phyloP scores from a whole-genome alignment of 2,113 vertebrate species.

The Mus spicilegus region DNA sequence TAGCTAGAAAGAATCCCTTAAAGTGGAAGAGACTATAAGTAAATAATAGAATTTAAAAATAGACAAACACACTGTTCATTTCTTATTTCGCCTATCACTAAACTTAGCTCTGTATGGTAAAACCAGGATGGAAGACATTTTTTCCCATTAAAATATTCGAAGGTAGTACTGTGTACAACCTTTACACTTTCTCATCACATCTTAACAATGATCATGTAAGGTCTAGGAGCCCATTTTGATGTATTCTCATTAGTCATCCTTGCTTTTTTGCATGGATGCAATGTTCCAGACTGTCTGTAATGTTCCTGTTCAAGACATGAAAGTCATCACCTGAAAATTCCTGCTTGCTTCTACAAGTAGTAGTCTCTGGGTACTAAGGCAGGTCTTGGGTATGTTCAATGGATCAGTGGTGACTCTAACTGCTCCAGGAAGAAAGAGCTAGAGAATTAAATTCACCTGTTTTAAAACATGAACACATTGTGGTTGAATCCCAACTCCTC shows the following conservation, averaged over 20 bases:
- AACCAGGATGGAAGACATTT: too few species aligned
- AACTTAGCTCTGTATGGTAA: too few species aligned
- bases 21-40: too few species aligned
- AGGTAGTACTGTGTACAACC: too few species aligned
- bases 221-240: neutral
- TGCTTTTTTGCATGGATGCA: neutral
- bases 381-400: neutral
- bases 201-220: too few species aligned
- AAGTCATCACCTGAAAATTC: neutral
- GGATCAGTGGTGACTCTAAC: neutral
- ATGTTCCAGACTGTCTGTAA: neutral
- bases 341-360: neutral
- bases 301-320: neutral
- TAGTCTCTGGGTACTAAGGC: neutral
- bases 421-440: neutral
- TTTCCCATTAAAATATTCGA: too few species aligned
- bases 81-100: too few species aligned
- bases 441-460: neutral
- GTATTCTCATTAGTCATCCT: neutral
- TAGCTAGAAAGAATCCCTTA: neutral
- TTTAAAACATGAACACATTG: slow-evolving; percentile 9
- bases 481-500: neutral
- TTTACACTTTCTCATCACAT: too few species aligned
- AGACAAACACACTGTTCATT: too few species aligned
- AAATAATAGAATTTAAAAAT: too few species aligned